Evolutionary conservation across 92 coral and sea anemone genomes (phyloP).

Genomic region (Umimayanthus kanabou): DNA sequence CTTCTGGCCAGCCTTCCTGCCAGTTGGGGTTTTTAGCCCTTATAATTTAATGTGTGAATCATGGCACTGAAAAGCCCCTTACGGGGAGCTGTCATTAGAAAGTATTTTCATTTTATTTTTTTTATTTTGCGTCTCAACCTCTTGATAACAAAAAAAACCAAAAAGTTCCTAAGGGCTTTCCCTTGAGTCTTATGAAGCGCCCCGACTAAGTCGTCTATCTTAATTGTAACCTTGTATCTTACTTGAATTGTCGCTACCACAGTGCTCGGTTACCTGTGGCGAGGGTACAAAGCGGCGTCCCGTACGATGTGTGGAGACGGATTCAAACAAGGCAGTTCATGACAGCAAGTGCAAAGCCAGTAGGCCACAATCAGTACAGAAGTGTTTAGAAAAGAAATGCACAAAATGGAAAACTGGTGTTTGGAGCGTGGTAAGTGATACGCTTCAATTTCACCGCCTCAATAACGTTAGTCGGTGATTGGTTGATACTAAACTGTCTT

Average conservation of each 20-base stretch:
- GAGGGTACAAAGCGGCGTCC: conserved; percentile 35
- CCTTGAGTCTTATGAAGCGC: not conserved
- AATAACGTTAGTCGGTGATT: not conserved
- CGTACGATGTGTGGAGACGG: conserved; percentile 31
- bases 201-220: not conserved
- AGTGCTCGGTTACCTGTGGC: conserved; percentile 45
- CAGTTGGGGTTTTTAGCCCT: no score
- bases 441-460: not conserved
- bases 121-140: no score
- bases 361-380: not conserved
- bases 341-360: conserved; percentile 10
- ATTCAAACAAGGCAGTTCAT: conserved; percentile 16
- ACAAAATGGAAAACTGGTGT: conserved; percentile 31
- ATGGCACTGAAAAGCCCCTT: no score
- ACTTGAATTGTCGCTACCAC: not conserved
- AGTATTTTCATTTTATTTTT: no score
- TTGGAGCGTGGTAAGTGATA: conserved; percentile 32
- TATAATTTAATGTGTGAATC: no score
- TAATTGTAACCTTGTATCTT: not conserved
- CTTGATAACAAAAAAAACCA: no score
- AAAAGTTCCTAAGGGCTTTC: not conserved
- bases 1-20: no score
- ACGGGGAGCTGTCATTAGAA: no score
- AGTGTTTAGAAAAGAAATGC: conserved; percentile 30
- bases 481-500: not conserved